These are phyloP conservation scores for Drosophila eohydei DNA, from an alignment of 2,888 invertebrate genomes.

Conservation along the genomic window DNA sequence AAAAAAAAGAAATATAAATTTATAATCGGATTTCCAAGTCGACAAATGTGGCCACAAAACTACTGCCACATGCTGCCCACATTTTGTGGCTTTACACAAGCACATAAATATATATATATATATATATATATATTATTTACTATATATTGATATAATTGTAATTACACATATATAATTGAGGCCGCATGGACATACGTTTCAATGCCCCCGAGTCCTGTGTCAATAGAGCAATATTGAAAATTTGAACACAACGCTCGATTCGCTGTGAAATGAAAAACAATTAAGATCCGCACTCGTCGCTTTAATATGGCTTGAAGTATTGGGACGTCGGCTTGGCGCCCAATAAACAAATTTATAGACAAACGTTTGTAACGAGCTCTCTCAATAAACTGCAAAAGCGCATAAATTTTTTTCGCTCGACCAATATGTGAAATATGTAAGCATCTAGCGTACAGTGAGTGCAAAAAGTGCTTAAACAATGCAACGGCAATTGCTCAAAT, in stretches of 20 bases:
- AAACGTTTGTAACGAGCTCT: conserved; percentile 57
- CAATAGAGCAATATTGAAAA: conserved; percentile 43
- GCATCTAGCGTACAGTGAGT: conserved; percentile 39
- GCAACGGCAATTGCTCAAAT: background rate
- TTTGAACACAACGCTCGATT: background rate
- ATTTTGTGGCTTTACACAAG: conserved; percentile 23
- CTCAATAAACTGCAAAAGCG: conserved; percentile 68
- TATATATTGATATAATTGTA: conserved; percentile 18
- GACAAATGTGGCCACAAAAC: conserved; percentile 58
- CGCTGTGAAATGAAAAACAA: conserved; percentile 49
- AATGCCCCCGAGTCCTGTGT: conserved; percentile 46
- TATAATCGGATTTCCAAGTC: conserved; percentile 69
- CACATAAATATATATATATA: background rate
- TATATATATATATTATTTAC: conserved; percentile 3
- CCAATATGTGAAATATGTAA: conserved; percentile 26
- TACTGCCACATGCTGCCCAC: conserved; percentile 24
- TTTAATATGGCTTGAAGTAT: conserved; percentile 3
- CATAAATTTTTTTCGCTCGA: conserved; percentile 41
- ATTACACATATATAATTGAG: conserved; percentile 35
- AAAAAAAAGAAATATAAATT: conserved; percentile 16
- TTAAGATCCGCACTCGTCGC: conserved; percentile 34
- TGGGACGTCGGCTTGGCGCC: conserved; percentile 60
- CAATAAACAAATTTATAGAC: conserved; percentile 61
- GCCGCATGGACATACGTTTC: conserved; percentile 22
- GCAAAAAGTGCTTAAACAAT: conserved; percentile 12